phyloP scores from a whole-genome alignment of 1,140 invertebrate species.

The Penaeus chinensis region DNA sequence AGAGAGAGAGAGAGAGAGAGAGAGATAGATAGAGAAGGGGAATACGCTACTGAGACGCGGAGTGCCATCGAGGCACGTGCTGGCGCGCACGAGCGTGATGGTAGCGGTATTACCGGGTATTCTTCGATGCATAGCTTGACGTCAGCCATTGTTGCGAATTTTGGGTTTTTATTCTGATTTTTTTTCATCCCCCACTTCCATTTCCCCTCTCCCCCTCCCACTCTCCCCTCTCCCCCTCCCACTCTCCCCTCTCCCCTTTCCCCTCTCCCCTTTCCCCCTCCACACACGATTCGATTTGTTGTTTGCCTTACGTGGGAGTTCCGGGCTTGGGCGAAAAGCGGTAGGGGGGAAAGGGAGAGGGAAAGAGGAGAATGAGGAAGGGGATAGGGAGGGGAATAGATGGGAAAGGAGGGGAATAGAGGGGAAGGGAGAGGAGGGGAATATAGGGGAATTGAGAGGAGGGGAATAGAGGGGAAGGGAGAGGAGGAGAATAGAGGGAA shows the following conservation, averaged over 20 bases:
- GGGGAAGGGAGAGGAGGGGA: background rate
- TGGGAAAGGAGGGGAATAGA: background rate
- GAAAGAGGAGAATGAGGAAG: background rate
- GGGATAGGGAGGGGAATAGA: background rate
- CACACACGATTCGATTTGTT: too few relatives aligned
- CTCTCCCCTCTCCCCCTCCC: too few relatives aligned
- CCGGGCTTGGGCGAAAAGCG: background rate
- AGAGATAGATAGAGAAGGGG: conserved; percentile 16
- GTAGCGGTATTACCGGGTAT: too few relatives aligned
- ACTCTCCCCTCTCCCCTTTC: too few relatives aligned
- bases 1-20: background rate
- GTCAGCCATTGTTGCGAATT: too few relatives aligned
- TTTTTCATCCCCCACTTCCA: too few relatives aligned
- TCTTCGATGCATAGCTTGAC: too few relatives aligned
- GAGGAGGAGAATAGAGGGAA: background rate
- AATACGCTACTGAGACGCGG: background rate
- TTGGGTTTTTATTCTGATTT: too few relatives aligned
- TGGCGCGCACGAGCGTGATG: too few relatives aligned
- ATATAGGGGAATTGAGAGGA: background rate
- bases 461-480: background rate
- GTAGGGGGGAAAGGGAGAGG: conserved; percentile 2
- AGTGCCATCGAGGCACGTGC: too few relatives aligned
- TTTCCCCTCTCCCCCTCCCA: too few relatives aligned
- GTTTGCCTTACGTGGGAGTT: background rate
- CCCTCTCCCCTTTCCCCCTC: too few relatives aligned